Evolutionary conservation across 2,797 vertebrate species (phyloP), one percentile per base, ranked within the genome.

Genomic region (Paguma larvata): DNA sequence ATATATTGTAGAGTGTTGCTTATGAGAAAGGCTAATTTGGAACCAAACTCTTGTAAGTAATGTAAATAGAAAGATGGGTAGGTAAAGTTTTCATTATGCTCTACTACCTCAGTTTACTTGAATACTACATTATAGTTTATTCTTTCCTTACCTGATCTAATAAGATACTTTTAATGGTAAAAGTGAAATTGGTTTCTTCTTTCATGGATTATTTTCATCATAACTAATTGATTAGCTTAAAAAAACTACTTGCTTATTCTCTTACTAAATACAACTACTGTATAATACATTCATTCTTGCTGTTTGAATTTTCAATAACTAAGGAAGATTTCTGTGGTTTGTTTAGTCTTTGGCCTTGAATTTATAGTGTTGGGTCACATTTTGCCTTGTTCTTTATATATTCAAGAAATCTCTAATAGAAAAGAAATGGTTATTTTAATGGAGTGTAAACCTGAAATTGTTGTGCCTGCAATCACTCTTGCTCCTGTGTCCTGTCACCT

Each of bases 61-160:
- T 98, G 98, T 98, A 98, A 98, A 98, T 97, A 98, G 91, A 96
- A 97, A 98, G 92, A 96, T 97, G 93, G 97, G 96, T 98, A 98
- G 98, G 96, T 98, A 73, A 68, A 96, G 97, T 98, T 98, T 98
- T 98, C 59, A 96, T 87, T 94, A 98, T 97, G 98, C 96, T 98
- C 98, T 98, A 98, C 98, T 99, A 99, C 99, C 98, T 99, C 98
- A 98, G 98, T 98, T 98, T 97, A 98, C 98, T 98, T 98, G 98
- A 98, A 98, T 97, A 97, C 97, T 98, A 98, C 98, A 91, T 98
- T 96, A 89, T 63, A 97, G 96, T 87, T 95, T 89, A 84, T 95
- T 91, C 91, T 97, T 95, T 91, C 95, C 95, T 97, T 94, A 62
- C 48, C 48, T 97, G 34, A 70, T 83, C 59, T 95, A 95, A 97